Evolutionary conservation across 2,113 vertebrate genomes (phyloP).

Genomic region (Thalassoma bifasciatum): DNA sequence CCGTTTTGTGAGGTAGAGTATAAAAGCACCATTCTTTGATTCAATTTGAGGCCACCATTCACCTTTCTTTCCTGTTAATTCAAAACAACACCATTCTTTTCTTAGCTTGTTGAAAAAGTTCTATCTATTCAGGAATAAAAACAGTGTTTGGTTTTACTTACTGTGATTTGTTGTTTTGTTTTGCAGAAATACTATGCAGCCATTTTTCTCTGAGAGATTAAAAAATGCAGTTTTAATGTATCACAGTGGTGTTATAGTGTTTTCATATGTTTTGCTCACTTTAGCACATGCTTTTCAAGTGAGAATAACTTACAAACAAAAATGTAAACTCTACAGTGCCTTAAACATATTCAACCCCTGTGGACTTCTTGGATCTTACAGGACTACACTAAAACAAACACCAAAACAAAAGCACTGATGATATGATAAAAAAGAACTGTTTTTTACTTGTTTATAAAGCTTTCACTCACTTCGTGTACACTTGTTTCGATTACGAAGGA

Average conservation of each 20-base stretch:
- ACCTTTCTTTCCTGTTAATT: accelerated
- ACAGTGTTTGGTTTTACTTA: slow-evolving; percentile 3
- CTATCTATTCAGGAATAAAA: too few species aligned
- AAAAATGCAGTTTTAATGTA: neutral
- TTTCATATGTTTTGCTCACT: too few species aligned
- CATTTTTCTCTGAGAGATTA: accelerated
- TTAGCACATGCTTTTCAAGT: neutral
- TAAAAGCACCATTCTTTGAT: accelerated
- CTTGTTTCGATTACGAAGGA: accelerated
- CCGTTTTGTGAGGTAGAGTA: neutral
- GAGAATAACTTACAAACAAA: too few species aligned
- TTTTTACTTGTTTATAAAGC: too few species aligned
- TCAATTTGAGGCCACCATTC: neutral
- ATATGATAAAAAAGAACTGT: too few species aligned
- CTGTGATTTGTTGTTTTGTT: accelerated
- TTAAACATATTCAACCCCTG: neutral
- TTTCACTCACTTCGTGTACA: neutral
- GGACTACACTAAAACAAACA: too few species aligned
- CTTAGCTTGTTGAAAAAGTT: too few species aligned
- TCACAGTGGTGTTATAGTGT: too few species aligned
- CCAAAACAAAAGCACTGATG: too few species aligned
- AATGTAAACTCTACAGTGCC: neutral
- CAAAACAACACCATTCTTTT: neutral
- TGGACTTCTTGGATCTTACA: too few species aligned
- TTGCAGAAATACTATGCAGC: slow-evolving; percentile 25